A percentile compares a stretch with the other conserved stretches of the same genome.
Evolutionary conservation across 2,113 vertebrate species (phyloP).

Genomic region (Tachuris rubrigastra): DNA sequence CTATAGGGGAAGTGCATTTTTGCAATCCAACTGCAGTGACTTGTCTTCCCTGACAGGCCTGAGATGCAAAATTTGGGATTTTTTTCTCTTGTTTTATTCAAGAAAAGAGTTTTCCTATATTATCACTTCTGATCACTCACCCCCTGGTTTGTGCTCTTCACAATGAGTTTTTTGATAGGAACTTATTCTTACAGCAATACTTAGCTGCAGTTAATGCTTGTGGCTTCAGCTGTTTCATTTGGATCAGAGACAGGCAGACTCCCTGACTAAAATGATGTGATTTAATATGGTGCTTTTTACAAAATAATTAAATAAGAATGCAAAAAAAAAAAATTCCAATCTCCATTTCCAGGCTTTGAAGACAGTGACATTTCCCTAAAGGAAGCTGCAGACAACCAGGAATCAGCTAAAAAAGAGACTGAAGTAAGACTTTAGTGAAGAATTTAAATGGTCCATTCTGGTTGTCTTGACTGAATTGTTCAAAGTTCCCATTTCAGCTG

Average conservation of each 20-base stretch:
- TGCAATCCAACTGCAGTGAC: neutral
- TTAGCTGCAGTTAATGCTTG: neutral
- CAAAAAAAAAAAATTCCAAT: neutral
- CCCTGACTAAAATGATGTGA: neutral
- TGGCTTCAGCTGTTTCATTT: neutral
- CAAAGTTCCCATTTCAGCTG: neutral
- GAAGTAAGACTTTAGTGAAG: neutral
- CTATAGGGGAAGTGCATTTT: neutral
- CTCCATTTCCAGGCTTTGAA: neutral
- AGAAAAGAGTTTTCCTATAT: neutral
- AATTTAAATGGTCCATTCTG: neutral
- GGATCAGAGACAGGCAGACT: neutral
- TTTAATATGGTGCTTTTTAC: neutral
- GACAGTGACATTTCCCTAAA: neutral
- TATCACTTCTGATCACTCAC: neutral
- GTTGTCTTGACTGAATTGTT: neutral
- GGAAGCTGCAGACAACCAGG: neutral
- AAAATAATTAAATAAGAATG: neutral
- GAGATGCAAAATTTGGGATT: neutral
- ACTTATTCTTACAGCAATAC: neutral
- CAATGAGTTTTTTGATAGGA: neutral
- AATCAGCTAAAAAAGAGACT: neutral
- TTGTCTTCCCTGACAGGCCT: neutral
- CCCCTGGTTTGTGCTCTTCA: neutral
- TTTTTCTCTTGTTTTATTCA: neutral